phyloP scores from a whole-genome alignment of 2,113 vertebrate genomes.

The Ceyx melanurus region DNA sequence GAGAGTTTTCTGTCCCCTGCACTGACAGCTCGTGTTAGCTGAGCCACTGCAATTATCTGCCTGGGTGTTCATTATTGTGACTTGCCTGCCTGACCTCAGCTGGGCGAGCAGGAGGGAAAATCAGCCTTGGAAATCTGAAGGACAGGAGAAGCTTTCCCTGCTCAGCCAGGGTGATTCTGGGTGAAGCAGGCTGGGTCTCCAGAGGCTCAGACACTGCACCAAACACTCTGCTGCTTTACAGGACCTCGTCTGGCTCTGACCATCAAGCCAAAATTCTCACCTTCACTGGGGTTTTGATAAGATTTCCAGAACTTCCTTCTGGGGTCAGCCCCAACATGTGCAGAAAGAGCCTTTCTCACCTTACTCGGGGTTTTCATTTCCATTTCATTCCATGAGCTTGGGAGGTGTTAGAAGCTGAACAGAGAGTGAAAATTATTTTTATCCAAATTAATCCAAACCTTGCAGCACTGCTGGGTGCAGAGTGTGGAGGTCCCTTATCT shows the following conservation, averaged over 20 bases:
- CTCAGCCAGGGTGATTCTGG: rapidly evolving
- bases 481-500: not conserved
- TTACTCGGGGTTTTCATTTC: not conserved
- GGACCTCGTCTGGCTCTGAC: not conserved
- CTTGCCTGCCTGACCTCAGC: not conserved
- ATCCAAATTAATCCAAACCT: not conserved
- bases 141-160: rapidly evolving
- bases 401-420: not conserved
- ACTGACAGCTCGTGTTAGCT: rapidly evolving
- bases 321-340: not conserved
- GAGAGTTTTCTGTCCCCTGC: not conserved
- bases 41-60: not conserved
- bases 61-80: not conserved
- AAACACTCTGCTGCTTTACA: rapidly evolving
- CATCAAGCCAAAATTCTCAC: not conserved
- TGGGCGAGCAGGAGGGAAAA: not conserved
- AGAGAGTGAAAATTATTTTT: not conserved
- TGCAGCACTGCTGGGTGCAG: not conserved
- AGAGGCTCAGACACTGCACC: not conserved
- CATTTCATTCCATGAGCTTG: not conserved
- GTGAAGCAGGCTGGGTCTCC: not conserved
- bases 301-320: not conserved
- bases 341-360: not conserved
- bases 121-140: not conserved
- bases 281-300: not conserved